A percentile compares a stretch with the other conserved stretches of the same genome.
Conservation (phyloP, 1,140 invertebrate genomes). For the Saccostrea glomerata region DNA sequence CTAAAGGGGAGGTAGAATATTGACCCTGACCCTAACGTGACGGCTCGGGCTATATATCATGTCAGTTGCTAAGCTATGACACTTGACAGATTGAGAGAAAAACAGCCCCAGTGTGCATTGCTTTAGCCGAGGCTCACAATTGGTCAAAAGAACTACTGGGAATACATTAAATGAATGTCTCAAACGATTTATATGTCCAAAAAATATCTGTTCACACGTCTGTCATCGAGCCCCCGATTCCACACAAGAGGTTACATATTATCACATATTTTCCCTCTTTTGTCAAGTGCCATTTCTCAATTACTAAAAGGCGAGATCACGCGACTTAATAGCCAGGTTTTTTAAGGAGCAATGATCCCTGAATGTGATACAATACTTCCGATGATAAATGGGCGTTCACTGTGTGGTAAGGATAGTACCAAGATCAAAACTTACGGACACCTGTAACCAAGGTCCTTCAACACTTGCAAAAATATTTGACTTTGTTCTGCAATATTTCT, state of each 20-base stretch:
- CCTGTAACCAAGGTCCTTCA: conserved; percentile 11
- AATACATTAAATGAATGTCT: conserved; percentile 50
- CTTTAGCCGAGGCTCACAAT: conserved; percentile 55
- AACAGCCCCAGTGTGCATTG: conserved; percentile 58
- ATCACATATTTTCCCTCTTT: background rate
- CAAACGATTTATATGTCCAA: conserved; percentile 16
- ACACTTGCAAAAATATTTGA: background rate
- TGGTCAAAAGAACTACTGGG: conserved; percentile 51
- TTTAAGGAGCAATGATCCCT: conserved; percentile 29
- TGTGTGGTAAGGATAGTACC: background rate
- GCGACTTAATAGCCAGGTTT: conserved; percentile 28
- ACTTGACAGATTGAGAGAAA: conserved; percentile 75
- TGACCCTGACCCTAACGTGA: conserved; percentile 68
- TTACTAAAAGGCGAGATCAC: conserved; percentile 34
- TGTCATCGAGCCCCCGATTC: conserved; percentile 1
- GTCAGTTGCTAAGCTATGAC: conserved; percentile 74
- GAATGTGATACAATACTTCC: conserved; percentile 34
- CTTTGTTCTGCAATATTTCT: background rate
- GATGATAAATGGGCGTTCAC: conserved; percentile 37
- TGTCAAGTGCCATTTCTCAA: conserved; percentile 35
- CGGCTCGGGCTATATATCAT: conserved; percentile 73
- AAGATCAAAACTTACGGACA: background rate
- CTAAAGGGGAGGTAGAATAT: conserved; percentile 55
- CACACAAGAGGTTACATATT: conserved; percentile 36
- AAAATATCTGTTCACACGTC: conserved; percentile 33